phyloP scores from a whole-genome alignment of 1,140 invertebrate species.

The Maniola jurtina region DNA sequence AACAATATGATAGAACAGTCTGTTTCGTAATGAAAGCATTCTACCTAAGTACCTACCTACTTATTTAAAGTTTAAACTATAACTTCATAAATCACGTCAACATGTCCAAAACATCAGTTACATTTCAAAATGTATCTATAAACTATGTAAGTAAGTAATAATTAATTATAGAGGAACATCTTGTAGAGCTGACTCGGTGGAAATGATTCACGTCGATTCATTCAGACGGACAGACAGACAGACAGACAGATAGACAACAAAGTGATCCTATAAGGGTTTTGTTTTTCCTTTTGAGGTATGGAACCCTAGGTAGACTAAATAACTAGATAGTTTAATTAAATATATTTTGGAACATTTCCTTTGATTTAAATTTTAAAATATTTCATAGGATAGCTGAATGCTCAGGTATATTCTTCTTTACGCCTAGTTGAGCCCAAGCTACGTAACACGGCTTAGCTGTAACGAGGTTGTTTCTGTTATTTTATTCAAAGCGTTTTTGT shows the following conservation, averaged over 20 bases:
- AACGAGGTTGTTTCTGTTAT: conserved; percentile 14
- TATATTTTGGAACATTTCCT: background rate
- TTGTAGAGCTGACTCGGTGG: no score
- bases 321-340: background rate
- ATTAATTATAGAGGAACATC: no score
- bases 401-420: conserved; percentile 10
- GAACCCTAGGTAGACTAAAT: no score
- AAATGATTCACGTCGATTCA: no score
- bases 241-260: no score
- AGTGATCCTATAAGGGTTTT: no score
- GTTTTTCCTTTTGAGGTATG: no score
- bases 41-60: no score
- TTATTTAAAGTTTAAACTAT: background rate
- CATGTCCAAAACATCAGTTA: background rate
- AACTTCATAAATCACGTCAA: background rate
- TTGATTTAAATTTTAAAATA: background rate
- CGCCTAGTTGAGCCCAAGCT: conserved; percentile 9
- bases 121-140: background rate
- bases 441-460: conserved; percentile 10
- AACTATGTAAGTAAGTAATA: background rate
- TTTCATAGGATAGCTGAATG: background rate
- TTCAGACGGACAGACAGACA: no score
- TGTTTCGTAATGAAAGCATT: background rate
- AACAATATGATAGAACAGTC: background rate
- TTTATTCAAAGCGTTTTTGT: conserved; percentile 12